These are phyloP conservation scores for Chelon labrosus DNA, from an alignment of 2,797 vertebrate species.

Conservation along the genomic window DNA sequence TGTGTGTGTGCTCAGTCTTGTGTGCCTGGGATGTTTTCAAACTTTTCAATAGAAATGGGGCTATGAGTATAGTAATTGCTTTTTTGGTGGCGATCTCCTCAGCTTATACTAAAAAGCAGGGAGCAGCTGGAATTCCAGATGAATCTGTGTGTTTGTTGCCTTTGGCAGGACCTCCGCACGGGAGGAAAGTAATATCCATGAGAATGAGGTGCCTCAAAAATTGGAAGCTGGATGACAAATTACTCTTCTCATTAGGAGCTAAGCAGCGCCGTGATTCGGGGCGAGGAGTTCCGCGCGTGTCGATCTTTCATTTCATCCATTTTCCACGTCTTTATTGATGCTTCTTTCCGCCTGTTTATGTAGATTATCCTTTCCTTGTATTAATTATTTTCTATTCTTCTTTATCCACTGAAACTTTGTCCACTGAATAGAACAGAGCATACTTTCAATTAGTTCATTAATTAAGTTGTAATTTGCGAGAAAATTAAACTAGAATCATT, in stretches of 20 bases:
- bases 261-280: slow-evolving; percentile 39
- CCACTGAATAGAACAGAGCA: too few relatives aligned
- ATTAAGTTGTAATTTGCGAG: not conserved
- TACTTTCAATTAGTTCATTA: not conserved
- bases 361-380: slow-evolving; percentile 2
- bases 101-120: slow-evolving; percentile 40
- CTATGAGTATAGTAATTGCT: slow-evolving; percentile 66
- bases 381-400: not conserved
- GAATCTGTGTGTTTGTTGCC: slow-evolving; percentile 66
- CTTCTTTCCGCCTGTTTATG: slow-evolving; percentile 31
- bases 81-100: slow-evolving; percentile 64
- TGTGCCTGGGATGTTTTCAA: slow-evolving; percentile 29
- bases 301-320: slow-evolving; percentile 38
- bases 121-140: slow-evolving; percentile 72
- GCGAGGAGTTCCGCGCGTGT: slow-evolving; percentile 23
- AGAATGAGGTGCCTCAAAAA: slow-evolving; percentile 61
- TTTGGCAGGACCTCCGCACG: slow-evolving; percentile 59
- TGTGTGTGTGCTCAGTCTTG: slow-evolving; percentile 8
- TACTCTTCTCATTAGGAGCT: slow-evolving; percentile 62
- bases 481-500: not conserved
- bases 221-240: slow-evolving; percentile 67
- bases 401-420: too few relatives aligned
- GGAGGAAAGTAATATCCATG: slow-evolving; percentile 62
- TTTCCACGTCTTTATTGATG: slow-evolving; percentile 27
- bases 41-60: slow-evolving; percentile 53